phyloP scores from a whole-genome alignment of 2,888 invertebrate genomes.

The Amphipoea lucens region DNA sequence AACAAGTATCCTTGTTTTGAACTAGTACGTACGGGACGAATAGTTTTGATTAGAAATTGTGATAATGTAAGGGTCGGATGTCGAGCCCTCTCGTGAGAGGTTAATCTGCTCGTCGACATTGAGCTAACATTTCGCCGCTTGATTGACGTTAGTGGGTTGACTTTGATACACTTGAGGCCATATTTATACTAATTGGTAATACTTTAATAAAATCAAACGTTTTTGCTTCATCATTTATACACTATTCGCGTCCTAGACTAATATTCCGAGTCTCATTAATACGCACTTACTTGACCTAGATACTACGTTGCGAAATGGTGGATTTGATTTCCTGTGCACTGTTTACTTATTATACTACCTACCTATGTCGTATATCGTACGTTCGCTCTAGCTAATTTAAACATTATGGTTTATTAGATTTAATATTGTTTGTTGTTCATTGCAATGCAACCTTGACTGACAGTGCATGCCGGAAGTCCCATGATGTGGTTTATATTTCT shows the following conservation, averaged over 20 bases:
- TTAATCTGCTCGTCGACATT: constrained; percentile 79
- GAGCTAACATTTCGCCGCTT: constrained; percentile 73
- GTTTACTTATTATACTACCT: constrained; percentile 45
- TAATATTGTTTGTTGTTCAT: constrained; percentile 33
- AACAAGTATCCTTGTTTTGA: constrained; percentile 41
- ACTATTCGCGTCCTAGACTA: constrained; percentile 64
- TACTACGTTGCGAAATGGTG: constrained; percentile 72
- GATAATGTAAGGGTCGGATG: constrained; percentile 69
- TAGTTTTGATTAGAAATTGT: constrained; percentile 65
- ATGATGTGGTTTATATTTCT: constrained; percentile 25
- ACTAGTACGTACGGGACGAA: constrained; percentile 45
- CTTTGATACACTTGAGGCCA: constrained; percentile 67
- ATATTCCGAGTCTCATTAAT: constrained; percentile 70
- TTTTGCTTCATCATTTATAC: constrained; percentile 65
- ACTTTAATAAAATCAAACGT: constrained; percentile 27
- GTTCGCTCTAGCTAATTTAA: constrained; percentile 21
- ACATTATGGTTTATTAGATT: constrained; percentile 61
- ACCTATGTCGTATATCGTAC: constrained; percentile 27
- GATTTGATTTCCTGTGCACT: constrained; percentile 66
- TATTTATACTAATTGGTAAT: constrained; percentile 42
- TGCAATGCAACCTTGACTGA: constrained; percentile 32
- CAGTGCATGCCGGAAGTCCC: constrained; percentile 25
- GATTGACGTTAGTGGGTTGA: constrained; percentile 78
- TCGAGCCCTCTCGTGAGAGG: constrained; percentile 72
- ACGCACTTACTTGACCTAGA: constrained; percentile 77